Base-by-base conservation (phyloP, 1,140 invertebrate genomes). In the Pseudomyrmex cubaensis region DNA sequence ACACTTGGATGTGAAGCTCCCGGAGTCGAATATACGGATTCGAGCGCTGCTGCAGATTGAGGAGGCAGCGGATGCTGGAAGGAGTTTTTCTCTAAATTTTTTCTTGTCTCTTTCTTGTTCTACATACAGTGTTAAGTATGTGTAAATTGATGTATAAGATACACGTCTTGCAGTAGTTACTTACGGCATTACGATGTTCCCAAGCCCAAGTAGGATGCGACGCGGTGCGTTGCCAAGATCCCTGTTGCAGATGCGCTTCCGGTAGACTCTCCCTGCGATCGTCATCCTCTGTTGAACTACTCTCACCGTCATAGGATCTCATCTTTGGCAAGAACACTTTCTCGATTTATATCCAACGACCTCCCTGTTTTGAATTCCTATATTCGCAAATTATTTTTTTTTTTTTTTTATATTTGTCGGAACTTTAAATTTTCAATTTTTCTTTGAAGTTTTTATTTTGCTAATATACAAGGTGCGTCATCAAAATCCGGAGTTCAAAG, bases 251-350 rank as follows among this genome's bases (percentile, higher is more conserved):
- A 85, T 93, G 93, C 44, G 89, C 87, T 73, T 94, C 94, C 10
- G 93, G 90, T 67, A 93, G 85, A 20, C 66, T 83, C 22, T 94
- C 93, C 35, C 93, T 90, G 10, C 91, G 87, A 52, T 94, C 93
- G 66, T 94, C 94, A 54, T 94, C 94, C 57, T 94, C 93, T 25
- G 93, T 93, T 44, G 93, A 94, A 82, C 94, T 94, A 73, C 94
- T 94, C 85, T 94, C 94, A 8, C 93, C 94, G 83, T 94, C 94
- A 75, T 94, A 94, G 0, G 94, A 94, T 50, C 93, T 92, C 94
- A 94, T 94, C 67, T 86, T 86, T 82, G 54, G 22, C 3, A 25
- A 78, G 50, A 54, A 22, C 44, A 22, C n/a, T 59, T 8, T 80
- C 17, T 22, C 20, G 20, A 46, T 62, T 59, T 64, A 66, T 25